A percentile compares a stretch with the other conserved stretches of the same genome.
Conservation (phyloP, 2,888 invertebrate species). For the Periphyllus acericola region DNA sequence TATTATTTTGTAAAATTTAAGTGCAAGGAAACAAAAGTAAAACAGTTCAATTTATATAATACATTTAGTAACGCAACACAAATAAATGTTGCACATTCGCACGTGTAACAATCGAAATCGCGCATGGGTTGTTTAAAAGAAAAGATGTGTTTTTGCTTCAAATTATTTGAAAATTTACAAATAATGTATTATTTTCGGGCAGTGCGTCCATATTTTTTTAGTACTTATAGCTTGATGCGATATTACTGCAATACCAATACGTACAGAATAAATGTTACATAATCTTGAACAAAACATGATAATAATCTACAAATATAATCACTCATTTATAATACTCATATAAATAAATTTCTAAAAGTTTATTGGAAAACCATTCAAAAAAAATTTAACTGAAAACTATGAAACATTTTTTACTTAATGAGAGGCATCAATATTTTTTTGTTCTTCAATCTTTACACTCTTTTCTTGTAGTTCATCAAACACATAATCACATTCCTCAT, state of each 20-base stretch:
- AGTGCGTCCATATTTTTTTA: too few species aligned
- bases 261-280: background rate
- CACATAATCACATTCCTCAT: conserved; percentile 66
- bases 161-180: background rate
- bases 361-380: conserved; percentile 12
- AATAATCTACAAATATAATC: conserved; percentile 31
- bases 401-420: conserved; percentile 13
- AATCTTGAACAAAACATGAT: conserved; percentile 7
- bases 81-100: too few species aligned
- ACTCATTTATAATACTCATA: background rate
- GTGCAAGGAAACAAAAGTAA: too few species aligned
- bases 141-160: background rate
- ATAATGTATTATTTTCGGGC: background rate
- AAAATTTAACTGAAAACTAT: conserved; percentile 16
- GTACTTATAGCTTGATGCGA: too few species aligned
- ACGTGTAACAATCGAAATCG: too few species aligned
- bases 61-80: too few species aligned
- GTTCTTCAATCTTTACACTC: background rate
- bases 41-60: too few species aligned
- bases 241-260: too few species aligned
- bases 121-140: background rate
- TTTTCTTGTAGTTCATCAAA: background rate
- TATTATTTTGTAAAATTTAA: too few species aligned
- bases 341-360: conserved; percentile 14
- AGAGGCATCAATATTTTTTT: conserved; percentile 39